These are phyloP conservation scores for Anseranas semipalmata DNA, from an alignment of 2,113 vertebrate genomes.

Conservation along the genomic window DNA sequence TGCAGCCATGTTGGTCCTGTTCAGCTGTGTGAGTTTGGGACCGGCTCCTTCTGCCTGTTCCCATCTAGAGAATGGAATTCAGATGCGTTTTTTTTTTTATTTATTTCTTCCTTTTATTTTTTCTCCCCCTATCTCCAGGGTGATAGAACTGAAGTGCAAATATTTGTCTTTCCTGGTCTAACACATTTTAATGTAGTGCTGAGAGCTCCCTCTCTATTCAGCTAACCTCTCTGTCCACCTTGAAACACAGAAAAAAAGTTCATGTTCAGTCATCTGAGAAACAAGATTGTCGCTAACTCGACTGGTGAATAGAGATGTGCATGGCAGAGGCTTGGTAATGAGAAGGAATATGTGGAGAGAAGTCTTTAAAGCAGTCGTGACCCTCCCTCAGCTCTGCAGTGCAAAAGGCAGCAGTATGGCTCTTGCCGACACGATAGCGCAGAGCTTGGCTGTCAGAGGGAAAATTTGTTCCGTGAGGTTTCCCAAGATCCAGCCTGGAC, in stretches of 20 bases:
- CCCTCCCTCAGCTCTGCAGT: fast-evolving
- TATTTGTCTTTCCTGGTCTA: conserved; percentile 59
- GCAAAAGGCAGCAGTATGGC: background rate
- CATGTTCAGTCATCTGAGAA: background rate
- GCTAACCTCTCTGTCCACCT: background rate
- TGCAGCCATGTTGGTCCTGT: background rate
- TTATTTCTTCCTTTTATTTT: background rate
- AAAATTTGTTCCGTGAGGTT: background rate
- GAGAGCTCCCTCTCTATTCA: conserved; percentile 18
- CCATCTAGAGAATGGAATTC: background rate
- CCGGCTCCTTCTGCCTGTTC: background rate
- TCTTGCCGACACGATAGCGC: background rate
- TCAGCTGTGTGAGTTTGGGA: background rate
- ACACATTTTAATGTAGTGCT: background rate
- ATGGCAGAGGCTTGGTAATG: background rate
- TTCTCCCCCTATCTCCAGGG: background rate
- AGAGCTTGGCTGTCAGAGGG: background rate
- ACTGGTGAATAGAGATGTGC: background rate
- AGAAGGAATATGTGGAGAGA: background rate
- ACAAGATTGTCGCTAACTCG: background rate
- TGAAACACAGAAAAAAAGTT: background rate
- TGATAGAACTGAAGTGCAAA: conserved; percentile 34
- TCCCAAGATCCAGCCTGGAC: background rate
- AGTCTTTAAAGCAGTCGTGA: background rate
- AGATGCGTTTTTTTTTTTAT: background rate